A percentile compares a stretch with the other conserved stretches of the same genome.
These are phyloP conservation scores for Montipora capitata DNA, from an alignment of 92 coral and sea anemone genomes.

Conservation along the genomic window DNA sequence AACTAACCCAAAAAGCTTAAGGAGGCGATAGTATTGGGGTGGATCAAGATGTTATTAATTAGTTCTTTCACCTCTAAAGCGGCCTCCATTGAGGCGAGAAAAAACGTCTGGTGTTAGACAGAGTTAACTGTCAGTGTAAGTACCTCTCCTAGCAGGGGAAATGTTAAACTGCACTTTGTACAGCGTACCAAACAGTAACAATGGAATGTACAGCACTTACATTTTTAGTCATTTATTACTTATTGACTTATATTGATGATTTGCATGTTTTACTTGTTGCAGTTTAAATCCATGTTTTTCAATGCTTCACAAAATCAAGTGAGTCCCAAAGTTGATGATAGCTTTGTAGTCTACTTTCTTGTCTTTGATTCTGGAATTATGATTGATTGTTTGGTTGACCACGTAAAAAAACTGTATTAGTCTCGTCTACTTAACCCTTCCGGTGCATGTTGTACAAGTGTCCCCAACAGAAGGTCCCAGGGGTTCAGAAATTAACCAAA, in stretches of 20 bases:
- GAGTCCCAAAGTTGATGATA: background rate
- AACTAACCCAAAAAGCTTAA: no score
- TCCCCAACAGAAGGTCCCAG: background rate
- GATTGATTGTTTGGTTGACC: background rate
- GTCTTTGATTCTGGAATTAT: background rate
- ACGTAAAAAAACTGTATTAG: background rate
- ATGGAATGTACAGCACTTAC: background rate
- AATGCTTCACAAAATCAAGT: conserved; percentile 59
- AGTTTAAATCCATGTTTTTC: conserved; percentile 99
- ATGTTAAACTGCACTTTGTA: background rate
- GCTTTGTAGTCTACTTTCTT: background rate
- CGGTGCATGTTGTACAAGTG: no score
- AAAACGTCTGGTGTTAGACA: no score
- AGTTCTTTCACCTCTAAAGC: no score
- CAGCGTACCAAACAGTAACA: background rate
- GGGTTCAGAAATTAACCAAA: background rate
- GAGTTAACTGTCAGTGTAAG: no score
- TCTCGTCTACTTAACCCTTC: background rate
- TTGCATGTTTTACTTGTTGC: conserved; percentile 28
- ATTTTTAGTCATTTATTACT: background rate
- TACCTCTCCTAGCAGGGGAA: no score
- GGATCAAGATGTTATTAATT: no score
- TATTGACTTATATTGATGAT: background rate
- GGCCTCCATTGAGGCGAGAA: no score
- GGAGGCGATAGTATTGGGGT: no score